These are phyloP conservation scores for Alethe diademata DNA, from an alignment of 2,113 vertebrate genomes.

Conservation along the genomic window DNA sequence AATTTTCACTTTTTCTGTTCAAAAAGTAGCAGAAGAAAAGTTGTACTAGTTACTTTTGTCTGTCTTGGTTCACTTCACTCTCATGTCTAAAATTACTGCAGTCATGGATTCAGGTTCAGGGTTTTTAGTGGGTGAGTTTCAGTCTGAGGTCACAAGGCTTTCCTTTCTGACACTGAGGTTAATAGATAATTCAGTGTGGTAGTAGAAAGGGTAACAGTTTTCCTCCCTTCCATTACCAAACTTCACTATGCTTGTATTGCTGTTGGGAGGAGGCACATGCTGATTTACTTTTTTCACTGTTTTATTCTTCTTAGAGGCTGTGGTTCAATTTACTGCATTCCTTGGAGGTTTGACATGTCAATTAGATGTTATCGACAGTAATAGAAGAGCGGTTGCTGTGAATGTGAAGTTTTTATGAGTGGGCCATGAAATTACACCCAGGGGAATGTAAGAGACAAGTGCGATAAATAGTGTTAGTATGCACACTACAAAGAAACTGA, in stretches of 20 bases:
- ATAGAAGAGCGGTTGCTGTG: conserved; percentile 72
- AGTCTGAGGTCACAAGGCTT: background rate
- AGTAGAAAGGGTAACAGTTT: conserved; percentile 8
- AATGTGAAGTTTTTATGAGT: conserved; percentile 74
- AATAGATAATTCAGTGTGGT: conserved; percentile 23
- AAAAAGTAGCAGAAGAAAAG: background rate
- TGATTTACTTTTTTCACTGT: conserved; percentile 65
- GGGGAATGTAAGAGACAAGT: conserved; percentile 42
- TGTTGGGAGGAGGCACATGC: conserved; percentile 19
- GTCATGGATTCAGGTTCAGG: background rate
- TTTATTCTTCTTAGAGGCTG: conserved; percentile 64
- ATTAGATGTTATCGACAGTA: conserved; percentile 77
- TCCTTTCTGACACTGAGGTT: conserved; percentile 1
- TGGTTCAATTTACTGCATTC: conserved; percentile 71
- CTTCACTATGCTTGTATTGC: background rate
- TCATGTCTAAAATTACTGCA: background rate
- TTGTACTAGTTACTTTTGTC: background rate
- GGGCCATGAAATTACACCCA: conserved; percentile 67
- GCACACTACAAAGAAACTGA: conserved; percentile 39
- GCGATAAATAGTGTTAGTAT: conserved; percentile 53
- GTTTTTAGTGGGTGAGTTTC: background rate
- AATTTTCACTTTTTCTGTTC: background rate
- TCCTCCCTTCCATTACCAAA: conserved; percentile 28
- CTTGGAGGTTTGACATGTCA: conserved; percentile 75
- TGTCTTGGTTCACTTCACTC: background rate